These are phyloP conservation scores for Parambassis ranga DNA, from an alignment of 2,797 vertebrate species.

Conservation along the genomic window DNA sequence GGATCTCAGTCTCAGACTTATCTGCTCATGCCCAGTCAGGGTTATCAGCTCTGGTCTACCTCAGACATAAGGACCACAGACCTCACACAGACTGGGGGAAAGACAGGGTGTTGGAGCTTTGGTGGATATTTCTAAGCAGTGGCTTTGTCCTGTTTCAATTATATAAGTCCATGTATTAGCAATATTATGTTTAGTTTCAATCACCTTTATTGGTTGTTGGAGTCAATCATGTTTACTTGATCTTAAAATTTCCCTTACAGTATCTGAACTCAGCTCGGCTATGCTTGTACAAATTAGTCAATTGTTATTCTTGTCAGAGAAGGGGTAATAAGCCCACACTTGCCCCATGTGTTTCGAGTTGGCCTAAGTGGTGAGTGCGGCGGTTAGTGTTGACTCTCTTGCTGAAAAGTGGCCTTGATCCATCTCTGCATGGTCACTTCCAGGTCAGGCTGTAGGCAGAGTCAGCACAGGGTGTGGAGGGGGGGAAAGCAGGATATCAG, in stretches of 20 bases:
- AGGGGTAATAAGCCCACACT: conserved; percentile 70
- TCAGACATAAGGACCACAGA: conserved; percentile 57
- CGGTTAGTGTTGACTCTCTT: conserved; percentile 71
- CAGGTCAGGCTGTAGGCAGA: conserved; percentile 74
- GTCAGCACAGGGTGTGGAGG: conserved; percentile 43
- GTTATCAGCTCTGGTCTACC: conserved; percentile 71
- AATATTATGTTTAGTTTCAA: background rate
- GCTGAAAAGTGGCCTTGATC: conserved; percentile 80
- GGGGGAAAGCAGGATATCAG: conserved; percentile 79
- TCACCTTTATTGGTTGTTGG: conserved; percentile 22
- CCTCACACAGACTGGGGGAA: conserved; percentile 60
- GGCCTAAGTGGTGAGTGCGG: conserved; percentile 68
- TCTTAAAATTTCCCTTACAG: conserved; percentile 43
- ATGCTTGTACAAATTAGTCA: conserved; percentile 63
- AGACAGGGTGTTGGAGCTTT: conserved; percentile 18
- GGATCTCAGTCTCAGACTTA: conserved; percentile 72
- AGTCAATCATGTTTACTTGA: conserved; percentile 51
- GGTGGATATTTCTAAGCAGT: background rate
- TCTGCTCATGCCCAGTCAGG: conserved; percentile 55
- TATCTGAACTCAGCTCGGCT: conserved; percentile 27
- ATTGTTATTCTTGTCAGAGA: conserved; percentile 71
- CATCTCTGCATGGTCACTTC: conserved; percentile 75
- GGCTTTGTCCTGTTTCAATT: background rate
- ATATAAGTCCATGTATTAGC: background rate
- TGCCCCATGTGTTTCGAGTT: conserved; percentile 79